Conservation (phyloP, 2,113 vertebrate genomes). For the Murina feae region DNA sequence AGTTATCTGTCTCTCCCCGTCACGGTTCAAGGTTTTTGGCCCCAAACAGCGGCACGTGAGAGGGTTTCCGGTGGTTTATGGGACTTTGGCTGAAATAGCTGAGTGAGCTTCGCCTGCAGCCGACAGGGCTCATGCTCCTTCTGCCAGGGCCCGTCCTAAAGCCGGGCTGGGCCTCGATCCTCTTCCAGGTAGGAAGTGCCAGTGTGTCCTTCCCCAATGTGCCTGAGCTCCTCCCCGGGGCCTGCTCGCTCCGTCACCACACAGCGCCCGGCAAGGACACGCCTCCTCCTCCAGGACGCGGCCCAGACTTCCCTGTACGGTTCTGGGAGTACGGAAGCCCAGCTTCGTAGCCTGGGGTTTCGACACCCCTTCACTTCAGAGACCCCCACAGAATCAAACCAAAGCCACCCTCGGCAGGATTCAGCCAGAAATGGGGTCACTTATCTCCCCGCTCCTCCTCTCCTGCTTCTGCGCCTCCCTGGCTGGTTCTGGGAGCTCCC, state of each 20-base stretch:
- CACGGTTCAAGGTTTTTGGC: background rate
- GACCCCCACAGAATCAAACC: background rate
- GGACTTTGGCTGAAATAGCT: background rate
- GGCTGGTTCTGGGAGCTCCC: background rate
- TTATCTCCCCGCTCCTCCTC: background rate
- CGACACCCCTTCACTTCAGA: background rate
- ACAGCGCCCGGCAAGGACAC: accelerated
- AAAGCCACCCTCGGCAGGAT: background rate
- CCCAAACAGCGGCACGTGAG: background rate
- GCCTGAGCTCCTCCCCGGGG: background rate
- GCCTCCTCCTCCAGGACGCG: background rate
- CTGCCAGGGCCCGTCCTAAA: background rate
- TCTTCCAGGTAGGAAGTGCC: background rate
- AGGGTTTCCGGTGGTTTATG: background rate
- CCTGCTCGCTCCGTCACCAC: background rate
- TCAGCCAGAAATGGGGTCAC: background rate
- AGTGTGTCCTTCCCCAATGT: background rate
- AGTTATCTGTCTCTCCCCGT: background rate
- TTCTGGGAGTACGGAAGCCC: background rate
- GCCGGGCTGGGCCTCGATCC: too few species aligned
- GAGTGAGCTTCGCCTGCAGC: background rate
- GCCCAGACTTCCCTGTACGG: background rate
- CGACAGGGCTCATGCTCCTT: background rate
- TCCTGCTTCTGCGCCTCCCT: background rate
- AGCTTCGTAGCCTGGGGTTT: background rate